A percentile compares a stretch with the other conserved stretches of the same genome.
Conservation (phyloP, 2,888 invertebrate genomes). For the Macrosoma leucophasiata region DNA sequence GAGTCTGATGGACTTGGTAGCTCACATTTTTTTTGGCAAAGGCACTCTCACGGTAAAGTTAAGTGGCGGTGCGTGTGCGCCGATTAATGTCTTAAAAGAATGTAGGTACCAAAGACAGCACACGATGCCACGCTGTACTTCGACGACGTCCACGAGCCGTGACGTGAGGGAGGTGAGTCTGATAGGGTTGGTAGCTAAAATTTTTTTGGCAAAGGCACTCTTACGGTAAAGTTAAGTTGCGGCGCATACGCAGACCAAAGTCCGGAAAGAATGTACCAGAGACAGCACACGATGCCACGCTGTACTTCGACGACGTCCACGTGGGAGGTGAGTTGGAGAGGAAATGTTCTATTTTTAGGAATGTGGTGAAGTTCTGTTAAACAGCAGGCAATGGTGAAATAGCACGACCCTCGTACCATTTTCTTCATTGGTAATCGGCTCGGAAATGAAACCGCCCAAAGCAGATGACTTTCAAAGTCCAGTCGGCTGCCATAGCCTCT, state of each 20-base stretch:
- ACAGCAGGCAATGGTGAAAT: too few relatives aligned
- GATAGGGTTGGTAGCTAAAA: too few relatives aligned
- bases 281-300: conserved; percentile 80
- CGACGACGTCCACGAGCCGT: conserved; percentile 79
- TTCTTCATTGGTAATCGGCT: too few relatives aligned
- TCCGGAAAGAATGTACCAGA: conserved; percentile 49
- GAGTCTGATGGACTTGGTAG: too few relatives aligned
- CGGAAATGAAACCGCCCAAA: too few relatives aligned
- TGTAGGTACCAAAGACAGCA: conserved; percentile 71
- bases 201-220: conserved; percentile 15
- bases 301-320: conserved; percentile 82
- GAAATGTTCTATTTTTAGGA: too few relatives aligned
- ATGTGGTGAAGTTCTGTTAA: too few relatives aligned
- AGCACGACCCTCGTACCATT: too few relatives aligned
- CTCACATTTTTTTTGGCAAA: neutral
- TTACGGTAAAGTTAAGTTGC: conserved; percentile 35
- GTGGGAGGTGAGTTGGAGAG: conserved; percentile 43
- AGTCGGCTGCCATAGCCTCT: too few relatives aligned
- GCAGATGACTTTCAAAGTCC: too few relatives aligned
- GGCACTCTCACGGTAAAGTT: conserved; percentile 34
- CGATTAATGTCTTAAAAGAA: conserved; percentile 13
- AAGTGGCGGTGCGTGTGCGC: conserved; percentile 29
- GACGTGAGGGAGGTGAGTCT: conserved; percentile 41
- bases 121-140: conserved; percentile 83
- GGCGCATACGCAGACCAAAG: conserved; percentile 22